phyloP scores from a whole-genome alignment of 1,140 invertebrate species.

The Helicoverpa zea region DNA sequence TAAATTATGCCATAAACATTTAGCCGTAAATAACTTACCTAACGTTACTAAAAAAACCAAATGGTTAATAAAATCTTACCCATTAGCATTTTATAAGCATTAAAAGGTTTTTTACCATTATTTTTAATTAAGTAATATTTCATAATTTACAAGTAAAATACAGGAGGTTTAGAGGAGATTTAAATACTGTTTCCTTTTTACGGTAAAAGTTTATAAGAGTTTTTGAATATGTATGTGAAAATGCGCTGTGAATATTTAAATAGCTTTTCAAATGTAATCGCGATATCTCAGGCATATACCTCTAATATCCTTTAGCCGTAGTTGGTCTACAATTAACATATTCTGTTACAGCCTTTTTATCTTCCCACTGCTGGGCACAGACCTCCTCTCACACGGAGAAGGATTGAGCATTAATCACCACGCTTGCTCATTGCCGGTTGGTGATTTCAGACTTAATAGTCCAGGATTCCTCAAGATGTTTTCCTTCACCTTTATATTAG shows the following conservation, averaged over 20 bases:
- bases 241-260: background rate
- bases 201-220: background rate
- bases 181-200: background rate
- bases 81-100: conserved; percentile 2
- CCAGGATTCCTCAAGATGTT: no score
- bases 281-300: no score
- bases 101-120: conserved; percentile 8
- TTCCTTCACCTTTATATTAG: no score
- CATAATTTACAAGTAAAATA: conserved; percentile 2
- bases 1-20: background rate
- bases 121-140: conserved; percentile 13
- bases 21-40: background rate
- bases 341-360: no score
- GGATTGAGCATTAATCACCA: no score
- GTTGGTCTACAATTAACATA: no score
- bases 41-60: background rate
- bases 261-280: background rate
- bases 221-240: background rate
- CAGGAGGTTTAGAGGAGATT: background rate
- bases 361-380: no score
- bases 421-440: no score
- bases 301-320: no score
- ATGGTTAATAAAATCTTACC: background rate
- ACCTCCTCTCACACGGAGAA: no score
- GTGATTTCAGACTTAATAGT: no score